Conservation (phyloP, 2,888 invertebrate species). For the Phyllotreta striolata region DNA sequence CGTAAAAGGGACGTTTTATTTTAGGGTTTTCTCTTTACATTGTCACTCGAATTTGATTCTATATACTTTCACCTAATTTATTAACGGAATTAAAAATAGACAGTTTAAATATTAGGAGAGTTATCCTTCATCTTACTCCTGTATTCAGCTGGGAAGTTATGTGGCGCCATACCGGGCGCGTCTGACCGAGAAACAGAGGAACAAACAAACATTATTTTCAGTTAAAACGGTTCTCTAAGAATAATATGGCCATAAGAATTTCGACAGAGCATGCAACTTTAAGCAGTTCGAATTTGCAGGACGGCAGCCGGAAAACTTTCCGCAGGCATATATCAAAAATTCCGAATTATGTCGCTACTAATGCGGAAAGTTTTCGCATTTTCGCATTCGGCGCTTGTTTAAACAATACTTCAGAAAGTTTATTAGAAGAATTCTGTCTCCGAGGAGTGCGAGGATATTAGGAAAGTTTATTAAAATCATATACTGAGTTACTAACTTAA, state of each 20-base stretch:
- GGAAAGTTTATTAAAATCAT: conserved; percentile 14
- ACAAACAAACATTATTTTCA: conserved; percentile 30
- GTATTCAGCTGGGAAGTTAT: conserved; percentile 5
- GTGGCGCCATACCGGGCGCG: conserved; percentile 20
- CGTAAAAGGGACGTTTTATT: not conserved
- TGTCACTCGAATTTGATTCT: conserved; percentile 1
- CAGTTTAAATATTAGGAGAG: no score
- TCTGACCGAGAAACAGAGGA: conserved; percentile 15
- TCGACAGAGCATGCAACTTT: conserved; percentile 19
- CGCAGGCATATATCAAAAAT: conserved; percentile 27
- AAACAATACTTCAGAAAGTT: conserved; percentile 26
- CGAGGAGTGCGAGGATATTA: conserved; percentile 13
- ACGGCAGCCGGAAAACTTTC: conserved; percentile 16
- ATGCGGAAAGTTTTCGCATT: conserved; percentile 28
- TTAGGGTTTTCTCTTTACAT: not conserved
- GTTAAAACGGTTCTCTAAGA: conserved; percentile 24
- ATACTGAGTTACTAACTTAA: no score
- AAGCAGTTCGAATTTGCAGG: conserved; percentile 24
- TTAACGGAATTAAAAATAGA: no score
- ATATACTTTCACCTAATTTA: not conserved
- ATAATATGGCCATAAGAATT: conserved; percentile 24
- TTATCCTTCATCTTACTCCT: no score
- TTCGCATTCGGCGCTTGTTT: conserved; percentile 25
- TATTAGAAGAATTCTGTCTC: conserved; percentile 29
- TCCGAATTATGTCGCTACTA: conserved; percentile 28